These are phyloP conservation scores for Cheilosia urbana DNA, from an alignment of 2,888 invertebrate species.

Conservation along the genomic window DNA sequence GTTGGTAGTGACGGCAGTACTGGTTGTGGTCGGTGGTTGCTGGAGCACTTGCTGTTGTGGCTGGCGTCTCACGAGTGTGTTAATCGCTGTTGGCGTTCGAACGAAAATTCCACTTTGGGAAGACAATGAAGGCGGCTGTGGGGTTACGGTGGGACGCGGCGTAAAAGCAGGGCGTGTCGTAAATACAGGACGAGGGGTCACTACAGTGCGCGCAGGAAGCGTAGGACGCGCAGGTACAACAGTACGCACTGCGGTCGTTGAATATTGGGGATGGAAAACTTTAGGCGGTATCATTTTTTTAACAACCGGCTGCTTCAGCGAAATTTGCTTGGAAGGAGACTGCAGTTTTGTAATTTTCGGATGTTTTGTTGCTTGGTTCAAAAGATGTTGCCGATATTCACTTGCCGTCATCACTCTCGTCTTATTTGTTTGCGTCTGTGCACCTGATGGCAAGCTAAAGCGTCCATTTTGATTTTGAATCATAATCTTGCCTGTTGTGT, in stretches of 20 bases:
- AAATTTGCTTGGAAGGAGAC: neutral
- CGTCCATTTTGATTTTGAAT: neutral
- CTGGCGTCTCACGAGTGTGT: conserved; percentile 22
- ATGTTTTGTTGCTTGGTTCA: neutral
- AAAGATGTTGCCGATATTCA: neutral
- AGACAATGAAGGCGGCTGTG: neutral
- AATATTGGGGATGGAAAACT: neutral
- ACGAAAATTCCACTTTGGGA: neutral
- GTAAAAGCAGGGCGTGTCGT: no score
- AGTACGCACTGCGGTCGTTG: neutral
- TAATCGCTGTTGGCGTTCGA: conserved; percentile 58
- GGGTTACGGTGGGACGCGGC: neutral
- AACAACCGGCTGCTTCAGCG: neutral
- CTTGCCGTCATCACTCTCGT: neutral
- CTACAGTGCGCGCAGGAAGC: neutral
- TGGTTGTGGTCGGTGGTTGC: neutral
- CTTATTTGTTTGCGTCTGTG: neutral
- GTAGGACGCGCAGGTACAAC: neutral
- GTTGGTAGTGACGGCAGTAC: neutral
- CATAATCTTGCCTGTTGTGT: neutral
- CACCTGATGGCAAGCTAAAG: neutral
- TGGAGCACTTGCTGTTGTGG: neutral
- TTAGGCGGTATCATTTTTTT: neutral
- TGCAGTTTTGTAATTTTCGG: neutral
- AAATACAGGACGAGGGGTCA: no score